phyloP scores from a whole-genome alignment of 2,888 invertebrate species.

The Chrysomela aeneicollis region DNA sequence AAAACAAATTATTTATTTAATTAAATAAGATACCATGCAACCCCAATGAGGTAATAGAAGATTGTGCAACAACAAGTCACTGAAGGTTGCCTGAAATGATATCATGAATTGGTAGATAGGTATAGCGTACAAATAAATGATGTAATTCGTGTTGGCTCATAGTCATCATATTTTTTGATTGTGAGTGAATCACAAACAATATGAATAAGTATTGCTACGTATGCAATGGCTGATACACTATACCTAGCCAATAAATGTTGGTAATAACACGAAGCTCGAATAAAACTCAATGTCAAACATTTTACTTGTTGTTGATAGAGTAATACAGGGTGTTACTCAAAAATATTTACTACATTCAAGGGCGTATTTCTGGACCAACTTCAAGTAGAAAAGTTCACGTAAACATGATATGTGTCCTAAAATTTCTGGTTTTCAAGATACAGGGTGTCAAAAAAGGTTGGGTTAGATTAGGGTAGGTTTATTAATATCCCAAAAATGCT shows the following conservation, averaged over 20 bases:
- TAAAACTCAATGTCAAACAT: neutral
- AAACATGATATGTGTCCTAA: no score
- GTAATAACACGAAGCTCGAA: neutral
- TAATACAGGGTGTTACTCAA: no score
- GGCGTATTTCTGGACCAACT: no score
- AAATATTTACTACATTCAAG: no score
- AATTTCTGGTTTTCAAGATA: no score
- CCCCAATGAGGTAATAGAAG: neutral
- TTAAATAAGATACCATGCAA: neutral
- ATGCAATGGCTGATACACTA: neutral
- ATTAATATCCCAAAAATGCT: no score
- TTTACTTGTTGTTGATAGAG: neutral
- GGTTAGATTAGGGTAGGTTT: no score
- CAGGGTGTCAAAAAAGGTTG: no score
- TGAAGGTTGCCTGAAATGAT: slow-evolving; percentile 2
- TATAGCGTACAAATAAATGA: neutral
- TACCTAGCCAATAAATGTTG: neutral
- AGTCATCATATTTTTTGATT: neutral
- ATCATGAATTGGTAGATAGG: neutral
- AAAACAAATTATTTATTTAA: no score
- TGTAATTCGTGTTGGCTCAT: slow-evolving; percentile 1
- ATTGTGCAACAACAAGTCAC: neutral
- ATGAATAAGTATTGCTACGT: neutral
- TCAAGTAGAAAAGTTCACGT: no score
- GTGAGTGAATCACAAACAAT: neutral